Evolutionary conservation across 1,140 invertebrate species (phyloP).

Genomic region (Andricus grossulariae): DNA sequence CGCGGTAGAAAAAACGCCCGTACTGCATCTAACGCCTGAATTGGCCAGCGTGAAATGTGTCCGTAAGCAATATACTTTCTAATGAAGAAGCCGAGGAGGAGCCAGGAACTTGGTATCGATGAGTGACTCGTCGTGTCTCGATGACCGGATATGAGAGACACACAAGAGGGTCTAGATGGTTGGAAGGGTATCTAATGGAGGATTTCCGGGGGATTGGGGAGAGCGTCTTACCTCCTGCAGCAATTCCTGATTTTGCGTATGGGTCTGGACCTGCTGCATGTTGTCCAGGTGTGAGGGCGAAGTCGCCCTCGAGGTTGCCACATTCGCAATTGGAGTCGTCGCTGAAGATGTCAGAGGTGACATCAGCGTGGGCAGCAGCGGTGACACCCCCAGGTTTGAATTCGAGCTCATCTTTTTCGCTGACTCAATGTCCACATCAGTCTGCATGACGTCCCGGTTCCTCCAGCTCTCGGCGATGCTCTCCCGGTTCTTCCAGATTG

Average conservation of each 20-base stretch:
- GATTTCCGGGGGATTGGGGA: slow-evolving; percentile 2
- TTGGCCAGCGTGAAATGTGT: slow-evolving; percentile 29
- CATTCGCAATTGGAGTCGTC: slow-evolving; percentile 39
- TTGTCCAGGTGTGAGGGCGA: slow-evolving; percentile 42
- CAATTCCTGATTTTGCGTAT: slow-evolving; percentile 72
- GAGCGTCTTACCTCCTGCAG: slow-evolving; percentile 70
- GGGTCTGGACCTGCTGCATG: slow-evolving; percentile 47
- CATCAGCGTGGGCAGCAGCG: slow-evolving; percentile 36
- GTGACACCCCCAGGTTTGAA: slow-evolving; percentile 48
- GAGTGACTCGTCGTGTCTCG: slow-evolving; percentile 42
- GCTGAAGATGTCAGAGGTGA: slow-evolving; percentile 43
- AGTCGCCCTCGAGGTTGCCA: slow-evolving; percentile 40
- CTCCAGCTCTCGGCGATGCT: slow-evolving; percentile 76
- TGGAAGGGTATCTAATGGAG: slow-evolving; percentile 12
- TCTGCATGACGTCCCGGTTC: slow-evolving; percentile 73
- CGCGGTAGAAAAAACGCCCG: not conserved
- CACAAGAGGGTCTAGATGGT: slow-evolving; percentile 19
- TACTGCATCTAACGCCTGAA: not conserved
- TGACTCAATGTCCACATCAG: slow-evolving; percentile 56
- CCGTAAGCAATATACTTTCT: slow-evolving; percentile 33
- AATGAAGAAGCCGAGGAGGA: slow-evolving; percentile 29
- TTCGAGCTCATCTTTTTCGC: slow-evolving; percentile 57
- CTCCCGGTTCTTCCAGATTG: slow-evolving; percentile 79
- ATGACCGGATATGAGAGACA: slow-evolving; percentile 44
- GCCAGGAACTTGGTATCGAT: slow-evolving; percentile 41